Evolutionary conservation across 2,888 invertebrate species (phyloP), one percentile per base, ranked within the genome.

Genomic region (Arenicola marina): DNA sequence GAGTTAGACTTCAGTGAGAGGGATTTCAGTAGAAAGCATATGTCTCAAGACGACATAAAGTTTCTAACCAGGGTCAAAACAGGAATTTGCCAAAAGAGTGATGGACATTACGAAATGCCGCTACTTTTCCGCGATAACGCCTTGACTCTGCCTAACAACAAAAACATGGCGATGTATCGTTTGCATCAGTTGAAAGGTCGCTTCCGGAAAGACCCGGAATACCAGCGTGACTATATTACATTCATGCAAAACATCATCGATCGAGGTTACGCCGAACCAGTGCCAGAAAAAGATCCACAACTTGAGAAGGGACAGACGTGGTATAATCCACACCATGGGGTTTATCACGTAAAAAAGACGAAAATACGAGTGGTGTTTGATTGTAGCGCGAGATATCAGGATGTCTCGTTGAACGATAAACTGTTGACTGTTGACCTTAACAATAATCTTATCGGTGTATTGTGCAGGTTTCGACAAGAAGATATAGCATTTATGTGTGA

Each of bases 1-100:
- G 59, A 66, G 57, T 68, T 71, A 4, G 65, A 65, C 38, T 59
- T 72, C 11, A 69, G 67, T 7, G 57, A 44, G 7, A 31, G 7
- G 4, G 24, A 28, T 11, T 18, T 7, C 4, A 7, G 7, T 4
- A 54, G 44, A 4, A 53, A 7, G 28, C 7, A 18, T 11, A 3
- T 59, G 29, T 59, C 59, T 7, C 32, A 54, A 21, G 43, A 53
- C 7, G 60, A 59, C 21, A 15, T 58, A 4, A 4, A 38, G 29
- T 59, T 59, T 31, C 38, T 59, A 4, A 55, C 34, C 4, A 59
- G 33, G 7, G 21, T 59, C 28, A 26, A 32, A 28, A n/a, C n/a
- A n/a, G 34, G 55, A 11, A 34, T 15, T 11, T 11, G 15, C 7
- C 59, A 59, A 15, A 4, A 45, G 18, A 7, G 24, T 33, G 59